Evolutionary conservation across 2,113 vertebrate genomes (phyloP).

Genomic region (Thamnophis sirtalis): DNA sequence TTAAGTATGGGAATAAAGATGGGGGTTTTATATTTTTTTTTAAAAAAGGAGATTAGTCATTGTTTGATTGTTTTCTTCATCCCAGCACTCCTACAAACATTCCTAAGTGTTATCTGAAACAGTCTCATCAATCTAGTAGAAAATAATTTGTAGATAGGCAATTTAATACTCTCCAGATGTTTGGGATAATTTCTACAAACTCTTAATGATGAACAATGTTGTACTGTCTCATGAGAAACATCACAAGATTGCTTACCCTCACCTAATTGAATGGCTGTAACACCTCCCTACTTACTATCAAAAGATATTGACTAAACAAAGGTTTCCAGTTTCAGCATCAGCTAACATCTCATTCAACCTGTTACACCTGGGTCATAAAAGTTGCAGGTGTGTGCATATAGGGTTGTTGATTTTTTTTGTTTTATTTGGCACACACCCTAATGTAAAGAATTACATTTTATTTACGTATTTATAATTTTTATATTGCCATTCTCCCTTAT

Average conservation of each 20-base stretch:
- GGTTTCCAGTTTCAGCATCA: neutral
- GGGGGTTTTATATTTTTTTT: neutral
- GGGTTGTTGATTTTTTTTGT: neutral
- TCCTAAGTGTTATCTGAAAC: neutral
- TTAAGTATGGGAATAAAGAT: neutral
- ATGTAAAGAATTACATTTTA: neutral
- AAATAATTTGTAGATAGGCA: neutral
- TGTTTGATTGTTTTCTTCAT: neutral
- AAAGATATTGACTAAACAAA: neutral
- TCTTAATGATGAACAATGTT: neutral
- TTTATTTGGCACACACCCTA: neutral
- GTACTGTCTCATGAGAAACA: neutral
- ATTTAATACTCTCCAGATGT: neutral
- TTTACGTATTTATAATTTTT: neutral
- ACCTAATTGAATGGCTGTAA: neutral
- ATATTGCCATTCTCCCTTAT: neutral
- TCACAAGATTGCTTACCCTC: neutral
- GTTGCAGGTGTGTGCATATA: neutral
- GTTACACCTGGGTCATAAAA: neutral
- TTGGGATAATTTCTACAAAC: neutral
- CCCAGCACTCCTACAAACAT: neutral
- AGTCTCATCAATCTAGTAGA: neutral
- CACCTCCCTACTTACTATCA: neutral
- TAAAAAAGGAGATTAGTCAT: neutral
- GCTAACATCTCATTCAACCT: neutral